phyloP scores from a whole-genome alignment of 2,797 vertebrate genomes.

The Todus mexicanus region DNA sequence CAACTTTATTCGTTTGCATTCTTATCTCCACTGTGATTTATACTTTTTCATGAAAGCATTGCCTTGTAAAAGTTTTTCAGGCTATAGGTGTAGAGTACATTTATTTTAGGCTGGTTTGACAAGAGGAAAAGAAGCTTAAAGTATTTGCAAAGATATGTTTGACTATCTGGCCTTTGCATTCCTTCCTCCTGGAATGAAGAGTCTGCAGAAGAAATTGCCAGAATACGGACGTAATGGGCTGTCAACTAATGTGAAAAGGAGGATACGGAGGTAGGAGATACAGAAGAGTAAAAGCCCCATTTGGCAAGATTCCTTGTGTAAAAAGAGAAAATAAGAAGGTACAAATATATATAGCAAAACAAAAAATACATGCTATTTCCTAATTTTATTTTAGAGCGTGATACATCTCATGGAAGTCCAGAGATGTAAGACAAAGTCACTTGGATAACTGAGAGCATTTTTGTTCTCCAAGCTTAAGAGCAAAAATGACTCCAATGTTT shows the following conservation, averaged over 20 bases:
- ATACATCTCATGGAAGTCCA: fast-evolving
- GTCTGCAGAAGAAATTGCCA: not conserved
- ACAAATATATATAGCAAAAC: not conserved
- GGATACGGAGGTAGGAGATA: not conserved
- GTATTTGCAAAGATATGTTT: not conserved
- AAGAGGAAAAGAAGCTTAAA: slow-evolving; percentile 16
- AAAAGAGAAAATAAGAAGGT: not conserved
- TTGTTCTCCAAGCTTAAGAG: not conserved
- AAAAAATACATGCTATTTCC: not conserved
- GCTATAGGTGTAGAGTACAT: slow-evolving; percentile 1
- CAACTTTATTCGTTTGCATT: not conserved
- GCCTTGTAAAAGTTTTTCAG: not conserved
- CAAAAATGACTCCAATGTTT: not conserved
- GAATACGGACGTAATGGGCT: not conserved
- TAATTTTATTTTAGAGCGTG: not conserved
- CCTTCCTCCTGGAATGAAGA: slow-evolving; percentile 8
- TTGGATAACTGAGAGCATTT: not conserved
- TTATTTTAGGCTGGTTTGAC: slow-evolving; percentile 21
- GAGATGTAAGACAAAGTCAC: not conserved
- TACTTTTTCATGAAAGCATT: not conserved
- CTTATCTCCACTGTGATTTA: not conserved
- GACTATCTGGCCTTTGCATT: slow-evolving; percentile 26
- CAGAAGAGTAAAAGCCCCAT: not conserved
- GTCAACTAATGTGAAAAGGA: not conserved
- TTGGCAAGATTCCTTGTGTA: not conserved